Percentiles rank a stretch among this genome's conserved stretches.
These are phyloP conservation scores for Eospalax fontanierii DNA, from an alignment of 2,797 vertebrate species.

Conservation along the genomic window DNA sequence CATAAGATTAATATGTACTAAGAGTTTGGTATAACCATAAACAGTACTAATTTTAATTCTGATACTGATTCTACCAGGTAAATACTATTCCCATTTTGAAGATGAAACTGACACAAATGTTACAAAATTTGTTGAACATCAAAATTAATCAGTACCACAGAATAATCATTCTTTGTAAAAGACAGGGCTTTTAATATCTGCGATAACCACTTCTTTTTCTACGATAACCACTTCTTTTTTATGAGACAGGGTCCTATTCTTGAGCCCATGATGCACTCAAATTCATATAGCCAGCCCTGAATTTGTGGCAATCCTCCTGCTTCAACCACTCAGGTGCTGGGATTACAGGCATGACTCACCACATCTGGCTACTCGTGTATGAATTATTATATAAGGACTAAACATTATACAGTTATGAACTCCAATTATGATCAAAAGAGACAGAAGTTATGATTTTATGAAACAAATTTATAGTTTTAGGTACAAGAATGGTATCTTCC, in stretches of 20 bases:
- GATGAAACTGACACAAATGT: slow-evolving; percentile 19
- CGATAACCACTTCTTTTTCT: neutral
- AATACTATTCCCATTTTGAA: slow-evolving; percentile 51
- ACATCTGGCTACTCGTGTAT: neutral
- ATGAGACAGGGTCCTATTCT: neutral
- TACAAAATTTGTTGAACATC: slow-evolving; percentile 7
- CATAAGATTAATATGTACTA: slow-evolving; percentile 21
- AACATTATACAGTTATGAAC: neutral
- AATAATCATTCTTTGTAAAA: neutral
- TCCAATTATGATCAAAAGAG: neutral
- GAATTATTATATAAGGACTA: neutral
- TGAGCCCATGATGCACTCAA: neutral
- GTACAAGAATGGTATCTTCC: slow-evolving; percentile 11
- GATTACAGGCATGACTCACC: neutral
- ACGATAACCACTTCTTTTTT: neutral
- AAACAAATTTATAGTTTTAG: slow-evolving; percentile 63
- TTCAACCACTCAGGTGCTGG: neutral
- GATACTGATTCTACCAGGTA: neutral
- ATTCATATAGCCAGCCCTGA: neutral
- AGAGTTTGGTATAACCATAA: slow-evolving; percentile 9
- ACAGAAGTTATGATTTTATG: slow-evolving; percentile 16
- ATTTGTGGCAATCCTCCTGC: neutral
- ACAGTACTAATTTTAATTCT: slow-evolving; percentile 16
- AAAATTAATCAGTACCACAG: slow-evolving; percentile 34
- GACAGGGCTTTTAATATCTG: slow-evolving; percentile 4